Base-by-base conservation (phyloP, 2,888 invertebrate genomes). In the Slavum lentiscoides region DNA sequence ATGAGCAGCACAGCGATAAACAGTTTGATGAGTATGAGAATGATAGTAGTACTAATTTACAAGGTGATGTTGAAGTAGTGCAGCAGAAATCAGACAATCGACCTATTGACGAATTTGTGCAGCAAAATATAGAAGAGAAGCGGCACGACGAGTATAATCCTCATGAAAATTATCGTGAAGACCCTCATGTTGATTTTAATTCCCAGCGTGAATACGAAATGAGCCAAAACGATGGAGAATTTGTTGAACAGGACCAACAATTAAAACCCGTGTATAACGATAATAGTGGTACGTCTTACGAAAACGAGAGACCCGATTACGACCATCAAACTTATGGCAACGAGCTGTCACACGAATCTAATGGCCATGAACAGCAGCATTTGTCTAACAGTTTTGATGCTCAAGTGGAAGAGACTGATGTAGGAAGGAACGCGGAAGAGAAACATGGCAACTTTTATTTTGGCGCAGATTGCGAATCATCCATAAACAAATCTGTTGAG, bases 391-490 rank as follows among this genome's bases (percentile, higher is more conserved):
- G 64, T 58, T 39, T 58, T 64, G 43, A n/a, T 8, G 3, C 23
- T 2, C 64, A 72, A 30, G 30, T n/a, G 17, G 43, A 59, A 1
- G 43, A 49, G 3, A 9, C 13, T 30, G 21, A n/a, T 5, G n/a
- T 55, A 49, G 58, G 9, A 5, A 64, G 11, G 7, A 21, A 80
- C n/a, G 15, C n/a, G 3, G 64, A 64, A 64, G 64, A 70, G 8
- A 69, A 77, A 53, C 8, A 21, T 30, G n/a, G 21, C 37, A 72
- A 72, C 23, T 64, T 80, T 37, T 72, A 64, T 80, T 80, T 72
- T 43, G 72, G 43, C 0, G 9, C 58, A 64, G 72, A 72, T 72
- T 19, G 39, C 9, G 55, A 39, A 19, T 55, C 70, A 19, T 39
- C 64, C 19, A 19, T 64, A 49, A 23, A 66, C 19, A 53, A 75